Evolutionary conservation across 2,888 invertebrate genomes (phyloP).

Genomic region (Corbicula japonica): DNA sequence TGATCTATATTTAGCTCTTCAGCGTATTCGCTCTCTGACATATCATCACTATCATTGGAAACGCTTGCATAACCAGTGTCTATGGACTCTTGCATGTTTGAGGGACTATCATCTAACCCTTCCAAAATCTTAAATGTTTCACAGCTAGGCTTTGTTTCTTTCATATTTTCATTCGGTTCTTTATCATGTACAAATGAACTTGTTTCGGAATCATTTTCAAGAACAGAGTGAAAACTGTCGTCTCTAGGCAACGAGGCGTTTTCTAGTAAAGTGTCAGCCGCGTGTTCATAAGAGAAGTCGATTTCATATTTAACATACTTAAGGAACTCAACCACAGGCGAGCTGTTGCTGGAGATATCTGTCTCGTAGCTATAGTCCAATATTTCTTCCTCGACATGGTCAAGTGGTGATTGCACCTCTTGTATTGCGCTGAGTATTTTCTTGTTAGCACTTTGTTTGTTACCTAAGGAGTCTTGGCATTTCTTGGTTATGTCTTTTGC

Average conservation of each 20-base stretch:
- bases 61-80: slow-evolving; percentile 82
- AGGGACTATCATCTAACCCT: slow-evolving; percentile 29
- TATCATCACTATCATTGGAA: slow-evolving; percentile 72
- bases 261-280: slow-evolving; percentile 72
- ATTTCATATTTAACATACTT: slow-evolving; percentile 67
- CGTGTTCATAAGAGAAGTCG: slow-evolving; percentile 76
- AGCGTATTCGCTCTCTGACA: too few relatives aligned
- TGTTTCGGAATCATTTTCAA: not conserved
- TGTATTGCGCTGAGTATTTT: not conserved
- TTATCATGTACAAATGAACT: not conserved
- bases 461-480: not conserved
- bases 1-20: too few relatives aligned
- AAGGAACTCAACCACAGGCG: slow-evolving; percentile 51
- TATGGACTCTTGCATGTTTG: slow-evolving; percentile 78
- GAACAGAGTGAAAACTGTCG: slow-evolving; percentile 62
- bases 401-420: not conserved
- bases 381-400: not conserved
- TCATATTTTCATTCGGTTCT: slow-evolving; percentile 10
- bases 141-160: slow-evolving; percentile 16
- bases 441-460: not conserved
- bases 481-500: not conserved
- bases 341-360: slow-evolving; percentile 26
- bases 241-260: slow-evolving; percentile 56
- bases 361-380: not conserved
- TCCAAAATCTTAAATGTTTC: not conserved